Evolutionary conservation across 1,140 invertebrate species (phyloP), one percentile per base, ranked within the genome.

Genomic region (Aphis craccivora): DNA sequence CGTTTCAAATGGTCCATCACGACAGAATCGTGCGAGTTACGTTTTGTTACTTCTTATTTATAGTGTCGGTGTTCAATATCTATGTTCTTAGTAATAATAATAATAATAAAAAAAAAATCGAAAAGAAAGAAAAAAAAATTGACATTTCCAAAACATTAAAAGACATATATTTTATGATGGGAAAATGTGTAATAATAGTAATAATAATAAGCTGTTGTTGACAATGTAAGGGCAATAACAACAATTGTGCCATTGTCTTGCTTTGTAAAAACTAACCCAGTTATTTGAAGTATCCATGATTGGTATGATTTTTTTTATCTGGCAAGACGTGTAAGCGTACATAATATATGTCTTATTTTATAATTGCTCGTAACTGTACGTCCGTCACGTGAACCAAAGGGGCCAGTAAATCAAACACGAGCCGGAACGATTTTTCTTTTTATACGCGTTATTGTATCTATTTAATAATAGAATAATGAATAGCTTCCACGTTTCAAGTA

Each of bases 331-430:
- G 81, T 84, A 84, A 86, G 67, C 81, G 91, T 86, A 92, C 91
- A 92, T 51, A 92, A 92, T 84, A 92, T 45, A 91, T 83, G 90
- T 91, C 90, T 83, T 83, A 91, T 91, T 67, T 91, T 76, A 60
- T 76, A 91, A 91, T 45, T 67, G 55, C 90, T 55, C 48, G 30
- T 93, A 86, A 51, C 81, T 83, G 48, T 55, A 43, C 48, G 81
- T 53, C 76, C 81, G 91, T 86, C 76, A 84, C 35, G 20, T 37
- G n/a, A 37, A 51, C 30, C 48, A 43, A 86, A 86, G 83, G 48
- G 37, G 45, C 37, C 90, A 23, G 81, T 93, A 86, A 93, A 93
- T 93, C 81, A 84, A 84, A 93, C 45, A 35, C 9, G 67, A 76
- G 40, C 67, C 90, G 76, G 67, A 91, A 91, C 90, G 90, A 83